Evolutionary conservation across 2,797 vertebrate species (phyloP).

Genomic region (Momotus momota): DNA sequence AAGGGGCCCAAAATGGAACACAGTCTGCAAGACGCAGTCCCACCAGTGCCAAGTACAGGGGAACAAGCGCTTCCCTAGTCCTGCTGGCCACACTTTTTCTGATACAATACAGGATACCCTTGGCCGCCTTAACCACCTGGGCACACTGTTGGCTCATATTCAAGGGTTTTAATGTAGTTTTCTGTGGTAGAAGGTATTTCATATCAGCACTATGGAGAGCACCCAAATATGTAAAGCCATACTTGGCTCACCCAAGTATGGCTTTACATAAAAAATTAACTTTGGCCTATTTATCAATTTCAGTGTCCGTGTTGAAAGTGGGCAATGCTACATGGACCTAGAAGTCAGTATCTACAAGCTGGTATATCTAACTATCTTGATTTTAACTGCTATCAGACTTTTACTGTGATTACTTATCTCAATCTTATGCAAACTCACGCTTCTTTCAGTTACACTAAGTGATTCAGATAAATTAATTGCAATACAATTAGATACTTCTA

Average conservation of each 20-base stretch:
- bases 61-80: neutral
- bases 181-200: neutral
- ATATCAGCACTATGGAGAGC: neutral
- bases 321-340: fast-evolving
- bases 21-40: neutral
- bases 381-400: neutral
- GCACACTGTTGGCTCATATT: neutral
- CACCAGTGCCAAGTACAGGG: neutral
- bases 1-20: neutral
- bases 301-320: neutral
- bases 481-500: slow-evolving; percentile 17
- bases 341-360: neutral
- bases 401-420: neutral
- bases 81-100: neutral
- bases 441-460: neutral
- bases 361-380: neutral
- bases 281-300: neutral
- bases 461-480: slow-evolving; percentile 41
- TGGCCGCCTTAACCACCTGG: neutral
- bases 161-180: neutral
- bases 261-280: neutral
- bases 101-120: neutral
- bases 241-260: no score
- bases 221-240: no score
- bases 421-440: neutral